Base-by-base conservation (phyloP, 2,113 vertebrate genomes). In the Laticauda laticaudata region DNA sequence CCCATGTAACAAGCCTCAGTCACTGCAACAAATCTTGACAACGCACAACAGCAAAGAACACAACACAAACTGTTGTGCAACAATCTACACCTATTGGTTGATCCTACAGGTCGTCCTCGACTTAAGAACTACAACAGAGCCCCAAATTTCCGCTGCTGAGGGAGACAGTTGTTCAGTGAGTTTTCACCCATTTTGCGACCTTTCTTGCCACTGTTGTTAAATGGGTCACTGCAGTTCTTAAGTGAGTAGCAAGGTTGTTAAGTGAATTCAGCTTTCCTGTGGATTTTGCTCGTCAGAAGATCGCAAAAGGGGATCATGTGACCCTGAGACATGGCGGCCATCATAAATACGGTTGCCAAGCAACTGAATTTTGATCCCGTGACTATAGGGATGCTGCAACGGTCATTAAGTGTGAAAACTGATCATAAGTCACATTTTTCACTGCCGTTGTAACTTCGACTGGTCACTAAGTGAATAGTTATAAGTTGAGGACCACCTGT, bases 61-160 rank as follows among this genome's bases (percentile, higher is more conserved):
- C 61, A 15, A 69, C 61, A 2, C 29, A 26, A 59, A 14, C 61
- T 4, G 29, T 69, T n/a, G 61, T 15, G 29, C 61, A n/a, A 59
- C 23, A 8, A 26, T 23, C 57, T 59, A 59, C 23, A 59, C 23
- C 57, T 8, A 26, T 59, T 2, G 3, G 23, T 26, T 10, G 23
- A 26, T 26, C 57, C 8, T 10, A 3, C 23, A 9, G 57, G 61
- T 64, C 29, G 10, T 29, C 61, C 26, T 64, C 11, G 10, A 29
- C 9, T 12, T 64, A 11, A 29, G 3, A 0, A 1, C 5, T 2
- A 34, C n/a, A 10, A 1, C 2, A 4, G 14, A 34, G n/a, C 14
- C 26, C 69, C 14, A 7, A 20, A 75, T 34, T 75, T 75, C 64
- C 2, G 2, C 3, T 7, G n/a, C 5, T 75, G 4, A 34, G n/a